phyloP scores from a whole-genome alignment of 2,888 invertebrate genomes.

The Hipparchia semele region DNA sequence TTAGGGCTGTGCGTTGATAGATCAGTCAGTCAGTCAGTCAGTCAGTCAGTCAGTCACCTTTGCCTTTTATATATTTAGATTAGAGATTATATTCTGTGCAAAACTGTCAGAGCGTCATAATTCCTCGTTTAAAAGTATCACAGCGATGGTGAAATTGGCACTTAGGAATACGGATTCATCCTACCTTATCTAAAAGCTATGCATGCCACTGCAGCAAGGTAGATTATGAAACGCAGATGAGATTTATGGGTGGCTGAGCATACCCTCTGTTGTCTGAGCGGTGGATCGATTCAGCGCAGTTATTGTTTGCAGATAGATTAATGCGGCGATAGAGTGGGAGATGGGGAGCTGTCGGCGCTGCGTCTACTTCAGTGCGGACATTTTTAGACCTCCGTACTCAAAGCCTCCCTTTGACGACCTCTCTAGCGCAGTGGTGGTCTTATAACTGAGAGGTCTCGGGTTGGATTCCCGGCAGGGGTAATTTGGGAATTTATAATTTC shows the following conservation, averaged over 20 bases:
- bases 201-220: constrained; percentile 20
- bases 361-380: not conserved
- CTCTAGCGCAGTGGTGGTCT: no score
- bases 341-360: not conserved
- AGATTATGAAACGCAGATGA: constrained; percentile 22
- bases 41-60: no score
- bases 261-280: constrained; percentile 21
- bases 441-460: no score
- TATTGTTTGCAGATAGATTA: constrained; percentile 26
- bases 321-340: constrained; percentile 16
- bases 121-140: not conserved
- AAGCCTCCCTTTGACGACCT: no score
- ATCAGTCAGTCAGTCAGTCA: no score
- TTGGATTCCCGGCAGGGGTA: no score
- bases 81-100: no score
- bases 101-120: no score
- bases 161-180: not conserved
- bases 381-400: not conserved
- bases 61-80: no score
- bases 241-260: constrained; percentile 25
- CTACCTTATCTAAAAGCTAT: not conserved
- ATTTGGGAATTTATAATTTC: no score
- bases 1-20: no score
- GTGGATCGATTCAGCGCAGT: constrained; percentile 21
- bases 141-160: not conserved